Evolutionary conservation across 2,888 invertebrate genomes (phyloP), one percentile per base, ranked within the genome.

Genomic region (Epinotia demarniana): DNA sequence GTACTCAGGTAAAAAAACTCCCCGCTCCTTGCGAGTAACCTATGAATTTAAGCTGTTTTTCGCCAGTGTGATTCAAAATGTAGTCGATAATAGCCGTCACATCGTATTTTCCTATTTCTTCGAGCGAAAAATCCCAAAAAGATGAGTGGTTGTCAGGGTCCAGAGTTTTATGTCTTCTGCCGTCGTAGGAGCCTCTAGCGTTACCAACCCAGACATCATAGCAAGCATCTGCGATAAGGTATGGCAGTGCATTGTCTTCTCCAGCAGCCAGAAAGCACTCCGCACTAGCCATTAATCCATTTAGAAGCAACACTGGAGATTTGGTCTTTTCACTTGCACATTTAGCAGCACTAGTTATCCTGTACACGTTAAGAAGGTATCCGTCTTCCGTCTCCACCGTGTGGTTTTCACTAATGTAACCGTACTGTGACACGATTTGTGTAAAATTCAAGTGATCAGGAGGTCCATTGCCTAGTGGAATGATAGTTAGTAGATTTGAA

Each of bases 21-120:
- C 94, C 94, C 0, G 93, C 90, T 19, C 96, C 96, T 88, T 92
- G 90, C 12, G 95, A 96, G 82, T 96, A 96, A 0, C 96, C 96
- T 8, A 95, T 84, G 84, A 95, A 96, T 78, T 92, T 92, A 0
- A 96, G 72, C 19, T 74, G 64, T n/a, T n/a, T 12, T 27, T 57
- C 39, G 23, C 46, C 58, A 16, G 74, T 74, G 33, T 76, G 74
- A 0, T 85, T 80, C 1, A 95, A 82, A 9, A 96, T 90, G 83
- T 95, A 95, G 83, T 97, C 96, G 60, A 98, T 95, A 86, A 95
- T 95, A 0, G 96, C 95, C 2, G 97, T 97, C 16, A 97, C 81
- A 87, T 98, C 98, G 80, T 90, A 94, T 60, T 89, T 83, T 0
- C 96, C 96, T 86, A 97, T 96, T 83, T 97, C 95, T 84, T 97